phyloP scores from a whole-genome alignment of 35 echinoderm and acorn worm species.

The Lytechinus pictus region DNA sequence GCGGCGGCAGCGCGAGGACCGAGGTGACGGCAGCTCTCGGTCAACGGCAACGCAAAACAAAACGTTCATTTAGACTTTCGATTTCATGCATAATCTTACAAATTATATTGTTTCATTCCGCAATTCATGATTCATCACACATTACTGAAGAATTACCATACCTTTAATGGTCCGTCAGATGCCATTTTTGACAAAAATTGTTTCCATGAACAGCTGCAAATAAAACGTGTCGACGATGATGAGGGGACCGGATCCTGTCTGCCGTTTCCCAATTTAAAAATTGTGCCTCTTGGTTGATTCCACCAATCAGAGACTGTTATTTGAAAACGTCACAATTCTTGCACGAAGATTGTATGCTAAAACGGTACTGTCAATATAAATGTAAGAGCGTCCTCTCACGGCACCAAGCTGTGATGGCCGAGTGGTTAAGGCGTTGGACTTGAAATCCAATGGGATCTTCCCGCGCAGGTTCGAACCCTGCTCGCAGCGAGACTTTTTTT shows the following conservation, averaged over 20 bases:
- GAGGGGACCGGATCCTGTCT: too few relatives aligned
- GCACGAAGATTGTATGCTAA: not conserved
- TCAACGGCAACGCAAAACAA: not conserved
- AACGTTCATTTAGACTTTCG: too few relatives aligned
- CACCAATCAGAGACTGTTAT: not conserved
- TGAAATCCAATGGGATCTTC: slow-evolving; percentile 99
- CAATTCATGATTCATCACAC: not conserved
- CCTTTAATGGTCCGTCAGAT: slow-evolving; percentile 10
- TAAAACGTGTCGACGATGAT: not conserved
- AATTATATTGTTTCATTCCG: not conserved
- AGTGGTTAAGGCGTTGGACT: slow-evolving; percentile 99
- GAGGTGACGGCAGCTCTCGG: too few relatives aligned
- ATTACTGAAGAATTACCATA: not conserved
- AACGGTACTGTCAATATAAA: too few relatives aligned
- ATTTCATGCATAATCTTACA: too few relatives aligned
- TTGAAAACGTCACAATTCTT: not conserved
- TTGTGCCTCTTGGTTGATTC: not conserved
- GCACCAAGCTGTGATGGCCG: slow-evolving; percentile 90
- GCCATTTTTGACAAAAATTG: not conserved
- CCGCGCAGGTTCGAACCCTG: slow-evolving; percentile 99
- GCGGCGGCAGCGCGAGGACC: too few relatives aligned
- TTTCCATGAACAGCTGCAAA: not conserved
- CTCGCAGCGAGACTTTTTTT: slow-evolving; percentile 71
- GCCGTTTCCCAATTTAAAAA: not conserved
- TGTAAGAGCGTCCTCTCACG: too few relatives aligned